A percentile compares a stretch with the other conserved stretches of the same genome.
phyloP scores from a whole-genome alignment of 1,140 invertebrate genomes.

The Globodera ellingtonae region DNA sequence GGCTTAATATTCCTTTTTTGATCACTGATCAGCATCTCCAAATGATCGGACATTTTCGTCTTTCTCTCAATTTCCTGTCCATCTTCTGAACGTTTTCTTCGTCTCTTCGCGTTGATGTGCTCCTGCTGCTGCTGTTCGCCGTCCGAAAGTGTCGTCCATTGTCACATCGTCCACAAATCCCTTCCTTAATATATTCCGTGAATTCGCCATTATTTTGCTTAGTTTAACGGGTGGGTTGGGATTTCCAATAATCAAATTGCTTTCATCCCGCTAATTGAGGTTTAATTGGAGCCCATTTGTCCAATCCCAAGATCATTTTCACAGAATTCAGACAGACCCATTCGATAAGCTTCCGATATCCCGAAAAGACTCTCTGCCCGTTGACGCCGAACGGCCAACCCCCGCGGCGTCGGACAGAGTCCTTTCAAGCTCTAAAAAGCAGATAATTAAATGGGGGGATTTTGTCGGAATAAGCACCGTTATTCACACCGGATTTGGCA shows the following conservation, averaged over 20 bases:
- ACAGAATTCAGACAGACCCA: background rate
- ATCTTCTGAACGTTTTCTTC: background rate
- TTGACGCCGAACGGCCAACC: background rate
- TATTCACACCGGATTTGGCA: background rate
- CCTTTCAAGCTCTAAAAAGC: background rate
- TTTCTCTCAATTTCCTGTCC: background rate
- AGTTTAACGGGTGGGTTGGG: no score
- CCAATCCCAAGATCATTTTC: background rate
- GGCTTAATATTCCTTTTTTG: background rate
- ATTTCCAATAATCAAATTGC: no score
- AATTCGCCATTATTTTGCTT: no score
- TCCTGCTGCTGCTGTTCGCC: background rate
- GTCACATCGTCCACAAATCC: constrained; percentile 9
- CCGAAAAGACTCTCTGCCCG: background rate
- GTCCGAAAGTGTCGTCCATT: background rate
- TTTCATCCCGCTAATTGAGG: no score
- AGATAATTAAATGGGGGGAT: background rate
- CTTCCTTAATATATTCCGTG: background rate
- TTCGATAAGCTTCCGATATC: background rate
- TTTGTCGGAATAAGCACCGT: background rate
- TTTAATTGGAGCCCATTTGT: background rate
- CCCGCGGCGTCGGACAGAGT: background rate
- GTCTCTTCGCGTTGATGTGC: background rate
- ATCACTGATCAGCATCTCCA: background rate
- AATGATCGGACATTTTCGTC: background rate